These are phyloP conservation scores for Ellobium chinense DNA, from an alignment of 2,888 invertebrate species.

Conservation along the genomic window DNA sequence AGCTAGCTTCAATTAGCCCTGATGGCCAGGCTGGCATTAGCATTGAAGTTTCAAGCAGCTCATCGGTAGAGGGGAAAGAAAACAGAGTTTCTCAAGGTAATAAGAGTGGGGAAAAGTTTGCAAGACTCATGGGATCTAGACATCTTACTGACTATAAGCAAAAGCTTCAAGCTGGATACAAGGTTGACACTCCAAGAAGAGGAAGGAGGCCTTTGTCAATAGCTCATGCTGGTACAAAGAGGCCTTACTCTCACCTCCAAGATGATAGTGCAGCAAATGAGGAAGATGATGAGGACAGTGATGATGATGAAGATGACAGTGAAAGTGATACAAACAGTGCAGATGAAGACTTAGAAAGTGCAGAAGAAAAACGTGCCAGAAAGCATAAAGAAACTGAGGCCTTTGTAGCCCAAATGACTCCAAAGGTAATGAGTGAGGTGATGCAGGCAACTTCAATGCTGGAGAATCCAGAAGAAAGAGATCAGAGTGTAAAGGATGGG, in stretches of 20 bases:
- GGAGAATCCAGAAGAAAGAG: constrained; percentile 4
- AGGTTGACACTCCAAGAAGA: background rate
- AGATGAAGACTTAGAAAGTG: background rate
- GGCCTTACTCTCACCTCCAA: background rate
- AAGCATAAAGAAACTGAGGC: background rate
- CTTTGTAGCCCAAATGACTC: background rate
- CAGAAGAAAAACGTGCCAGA: background rate
- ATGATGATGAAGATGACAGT: constrained; percentile 26
- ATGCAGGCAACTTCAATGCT: constrained; percentile 8
- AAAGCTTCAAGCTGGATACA: background rate
- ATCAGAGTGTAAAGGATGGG: background rate
- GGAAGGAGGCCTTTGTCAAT: background rate
- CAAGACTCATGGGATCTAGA: background rate
- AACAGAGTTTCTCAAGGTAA: background rate
- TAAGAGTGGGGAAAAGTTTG: background rate
- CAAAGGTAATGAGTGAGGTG: constrained; percentile 10
- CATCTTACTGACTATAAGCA: background rate
- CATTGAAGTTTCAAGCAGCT: background rate
- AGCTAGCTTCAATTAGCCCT: background rate
- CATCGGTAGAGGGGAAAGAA: background rate
- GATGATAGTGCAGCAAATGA: background rate
- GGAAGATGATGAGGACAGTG: background rate
- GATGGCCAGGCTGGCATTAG: background rate
- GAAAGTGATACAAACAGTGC: background rate
- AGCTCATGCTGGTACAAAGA: background rate